phyloP scores from a whole-genome alignment of 2,888 invertebrate species.

The Scaptomyza caliginosa region DNA sequence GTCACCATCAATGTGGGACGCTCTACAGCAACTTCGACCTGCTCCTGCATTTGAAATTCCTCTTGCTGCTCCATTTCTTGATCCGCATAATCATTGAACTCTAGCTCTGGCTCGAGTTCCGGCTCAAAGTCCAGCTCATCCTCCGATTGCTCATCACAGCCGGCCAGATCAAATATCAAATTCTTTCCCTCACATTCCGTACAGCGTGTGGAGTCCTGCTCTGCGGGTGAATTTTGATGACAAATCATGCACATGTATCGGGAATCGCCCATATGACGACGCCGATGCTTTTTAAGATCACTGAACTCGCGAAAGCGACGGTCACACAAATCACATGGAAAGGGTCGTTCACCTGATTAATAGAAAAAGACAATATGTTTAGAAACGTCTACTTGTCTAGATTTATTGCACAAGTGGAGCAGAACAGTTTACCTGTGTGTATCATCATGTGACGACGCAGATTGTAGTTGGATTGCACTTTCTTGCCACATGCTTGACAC shows the following conservation, averaged over 20 bases:
- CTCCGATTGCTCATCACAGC: constrained; percentile 15
- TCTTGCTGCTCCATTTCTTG: constrained; percentile 8
- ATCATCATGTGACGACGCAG: constrained; percentile 84
- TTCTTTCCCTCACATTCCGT: constrained; percentile 78
- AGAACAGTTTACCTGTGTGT: constrained; percentile 78
- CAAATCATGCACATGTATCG: constrained; percentile 83
- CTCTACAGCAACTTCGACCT: background rate
- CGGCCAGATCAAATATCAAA: constrained; percentile 44
- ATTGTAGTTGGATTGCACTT: constrained; percentile 83
- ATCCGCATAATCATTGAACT: background rate
- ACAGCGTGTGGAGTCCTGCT: constrained; percentile 82
- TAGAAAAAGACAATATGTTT: background rate
- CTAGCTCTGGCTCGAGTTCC: background rate
- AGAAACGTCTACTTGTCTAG: background rate
- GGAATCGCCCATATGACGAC: constrained; percentile 77
- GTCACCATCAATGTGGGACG: constrained; percentile 50
- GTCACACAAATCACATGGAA: constrained; percentile 82
- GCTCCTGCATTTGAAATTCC: background rate
- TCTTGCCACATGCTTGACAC: constrained; percentile 82
- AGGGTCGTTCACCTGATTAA: constrained; percentile 81
- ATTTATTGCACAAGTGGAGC: constrained; percentile 10
- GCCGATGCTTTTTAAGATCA: constrained; percentile 83
- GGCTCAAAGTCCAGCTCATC: constrained; percentile 6
- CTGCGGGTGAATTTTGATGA: constrained; percentile 70
- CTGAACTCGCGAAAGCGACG: constrained; percentile 83